Base-by-base conservation (phyloP, 2,888 invertebrate genomes). In the Therioaphis trifolii region DNA sequence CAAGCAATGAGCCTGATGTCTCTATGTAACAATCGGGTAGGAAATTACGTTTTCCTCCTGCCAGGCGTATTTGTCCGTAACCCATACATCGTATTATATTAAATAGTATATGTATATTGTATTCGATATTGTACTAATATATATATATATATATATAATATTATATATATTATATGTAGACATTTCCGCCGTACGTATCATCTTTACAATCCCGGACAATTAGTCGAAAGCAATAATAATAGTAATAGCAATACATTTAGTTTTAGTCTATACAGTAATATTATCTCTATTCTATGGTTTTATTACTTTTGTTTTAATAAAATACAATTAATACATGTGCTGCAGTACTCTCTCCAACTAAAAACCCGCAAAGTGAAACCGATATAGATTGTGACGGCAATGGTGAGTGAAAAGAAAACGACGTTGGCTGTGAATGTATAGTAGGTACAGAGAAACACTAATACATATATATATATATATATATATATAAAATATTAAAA, bases 331-430 rank as follows among this genome's bases (percentile, higher is more conserved):
- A 35, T 7, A 7, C 35, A n/a, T 35, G 35, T 15, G 21, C 29
- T 3, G 35, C 4, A 35, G 35, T 52, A 15, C 40, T 75, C 74
- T 15, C 58, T 35, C 21, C 55, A 21, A 21, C 18, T 12, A 55
- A 52, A n/a, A 11, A 11, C 18, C 14, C 9, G 24, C 27, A 43
- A 58, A 75, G 75, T 75, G 75, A 75, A 75, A 74, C 55, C 40
- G 58, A 3, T n/a, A 12, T 21, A 40, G 15, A n/a, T n/a, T n/a
- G n/a, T 29, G 29, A 49, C 49, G 49, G 12, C 29, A 29, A 49
- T 24, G 49, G 21, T 27, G 71, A 4, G n/a, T 27, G 40, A 75
- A 75, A 58, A 75, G 40, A 75, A 75, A 58, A 58, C 58, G 40
- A 75, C 58, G n/a, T n/a, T n/a, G n/a, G n/a, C n/a, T n/a, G n/a